Percentiles rank a stretch among this genome's conserved stretches.
Evolutionary conservation across 2,113 vertebrate genomes (phyloP).

Genomic region (Cebidichthys violaceus): DNA sequence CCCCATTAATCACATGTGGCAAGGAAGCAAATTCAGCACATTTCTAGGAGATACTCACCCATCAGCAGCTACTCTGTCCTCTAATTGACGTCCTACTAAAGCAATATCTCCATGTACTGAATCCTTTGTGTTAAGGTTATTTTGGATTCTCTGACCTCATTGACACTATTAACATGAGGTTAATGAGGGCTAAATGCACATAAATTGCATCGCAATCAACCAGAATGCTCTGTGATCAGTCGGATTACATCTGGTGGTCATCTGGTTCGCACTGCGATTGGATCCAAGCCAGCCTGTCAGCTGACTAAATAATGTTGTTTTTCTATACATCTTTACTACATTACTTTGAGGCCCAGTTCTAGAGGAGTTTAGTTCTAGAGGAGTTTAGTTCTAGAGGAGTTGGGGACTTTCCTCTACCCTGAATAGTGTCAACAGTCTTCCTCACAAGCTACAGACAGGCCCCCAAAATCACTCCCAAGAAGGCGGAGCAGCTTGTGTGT

Average conservation of each 20-base stretch:
- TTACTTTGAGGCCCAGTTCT: not conserved
- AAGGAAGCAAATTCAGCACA: slow-evolving; percentile 32
- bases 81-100: slow-evolving; percentile 1
- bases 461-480: not conserved
- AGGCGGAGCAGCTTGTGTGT: not conserved
- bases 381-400: not conserved
- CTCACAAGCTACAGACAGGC: not conserved
- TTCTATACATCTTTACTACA: not conserved
- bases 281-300: not conserved
- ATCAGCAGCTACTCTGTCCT: slow-evolving; percentile 8
- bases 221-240: not conserved
- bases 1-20: slow-evolving; percentile 26
- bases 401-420: not conserved
- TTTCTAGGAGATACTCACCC: slow-evolving; percentile 25
- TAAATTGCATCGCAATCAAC: not conserved
- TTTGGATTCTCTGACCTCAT: not conserved
- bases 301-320: not conserved
- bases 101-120: not conserved
- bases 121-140: not conserved
- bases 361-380: not conserved
- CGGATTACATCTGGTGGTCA: not conserved
- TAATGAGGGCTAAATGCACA: not conserved
- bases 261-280: slow-evolving; percentile 1
- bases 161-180: not conserved
- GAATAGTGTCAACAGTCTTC: not conserved